These are phyloP conservation scores for Osmerus eperlanus DNA, from an alignment of 2,113 vertebrate species.

Conservation along the genomic window DNA sequence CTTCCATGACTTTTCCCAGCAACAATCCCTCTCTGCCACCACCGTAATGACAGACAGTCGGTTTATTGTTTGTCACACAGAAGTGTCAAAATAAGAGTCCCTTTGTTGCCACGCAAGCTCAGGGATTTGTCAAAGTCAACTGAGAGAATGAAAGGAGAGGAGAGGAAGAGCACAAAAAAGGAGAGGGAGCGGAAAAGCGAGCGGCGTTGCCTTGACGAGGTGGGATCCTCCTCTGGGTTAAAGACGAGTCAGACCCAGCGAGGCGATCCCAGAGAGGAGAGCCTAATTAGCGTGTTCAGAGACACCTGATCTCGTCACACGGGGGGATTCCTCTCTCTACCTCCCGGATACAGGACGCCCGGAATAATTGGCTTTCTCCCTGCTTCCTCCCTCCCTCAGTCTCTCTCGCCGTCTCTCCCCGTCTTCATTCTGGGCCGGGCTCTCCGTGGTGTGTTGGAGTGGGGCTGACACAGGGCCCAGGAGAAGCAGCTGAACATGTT, in stretches of 20 bases:
- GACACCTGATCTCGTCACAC: conserved; percentile 43
- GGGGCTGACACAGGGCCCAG: conserved; percentile 7
- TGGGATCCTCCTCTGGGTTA: neutral
- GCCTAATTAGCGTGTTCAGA: conserved; percentile 49
- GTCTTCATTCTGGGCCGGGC: neutral
- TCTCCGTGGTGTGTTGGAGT: conserved; percentile 23
- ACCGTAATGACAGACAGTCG: neutral
- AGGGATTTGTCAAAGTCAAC: conserved; percentile 42
- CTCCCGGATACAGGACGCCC: conserved; percentile 24
- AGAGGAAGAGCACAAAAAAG: neutral
- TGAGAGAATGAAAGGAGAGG: conserved; percentile 3
- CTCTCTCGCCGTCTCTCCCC: conserved; percentile 5
- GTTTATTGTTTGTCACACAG: neutral
- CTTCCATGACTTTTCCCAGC: neutral
- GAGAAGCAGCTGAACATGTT: neutral
- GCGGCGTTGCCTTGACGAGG: neutral
- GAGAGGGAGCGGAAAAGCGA: neutral
- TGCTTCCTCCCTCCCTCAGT: neutral
- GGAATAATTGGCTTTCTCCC: conserved; percentile 40
- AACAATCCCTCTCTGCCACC: neutral
- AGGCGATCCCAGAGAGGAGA: conserved; percentile 23
- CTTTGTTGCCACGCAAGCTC: conserved; percentile 22
- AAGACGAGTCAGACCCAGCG: conserved; percentile 26
- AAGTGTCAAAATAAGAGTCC: conserved; percentile 11
- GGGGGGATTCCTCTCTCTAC: conserved; percentile 25